Conservation (phyloP, 2,888 invertebrate species). For the Amiota communis region DNA sequence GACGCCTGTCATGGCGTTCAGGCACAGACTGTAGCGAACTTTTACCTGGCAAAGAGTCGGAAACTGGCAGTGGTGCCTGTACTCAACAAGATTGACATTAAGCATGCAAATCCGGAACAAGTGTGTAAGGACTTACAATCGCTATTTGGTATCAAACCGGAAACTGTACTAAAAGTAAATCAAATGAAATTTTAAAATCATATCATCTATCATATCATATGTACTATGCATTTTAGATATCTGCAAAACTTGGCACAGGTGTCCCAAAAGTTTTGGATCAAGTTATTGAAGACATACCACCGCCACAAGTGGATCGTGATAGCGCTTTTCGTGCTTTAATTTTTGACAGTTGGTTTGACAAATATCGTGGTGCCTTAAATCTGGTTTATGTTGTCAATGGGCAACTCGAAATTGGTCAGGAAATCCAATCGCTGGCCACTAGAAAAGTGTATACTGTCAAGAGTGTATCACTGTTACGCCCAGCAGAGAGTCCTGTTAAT, state of each 20-base stretch:
- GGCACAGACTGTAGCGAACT: slow-evolving; percentile 98
- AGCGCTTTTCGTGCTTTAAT: slow-evolving; percentile 85
- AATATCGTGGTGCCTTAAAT: slow-evolving; percentile 86
- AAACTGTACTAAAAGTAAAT: slow-evolving; percentile 80
- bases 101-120: slow-evolving; percentile 88
- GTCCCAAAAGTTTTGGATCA: slow-evolving; percentile 84
- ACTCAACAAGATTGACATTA: slow-evolving; percentile 96
- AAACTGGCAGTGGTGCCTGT: slow-evolving; percentile 91
- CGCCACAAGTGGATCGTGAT: slow-evolving; percentile 78
- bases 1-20: slow-evolving; percentile 97
- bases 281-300: slow-evolving; percentile 85
- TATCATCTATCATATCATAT: not conserved
- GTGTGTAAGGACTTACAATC: slow-evolving; percentile 85
- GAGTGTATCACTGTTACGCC: slow-evolving; percentile 85
- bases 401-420: slow-evolving; percentile 80
- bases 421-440: slow-evolving; percentile 82
- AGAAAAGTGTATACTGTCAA: slow-evolving; percentile 86
- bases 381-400: slow-evolving; percentile 87
- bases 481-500: slow-evolving; percentile 80
- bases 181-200: not conserved
- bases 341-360: slow-evolving; percentile 96
- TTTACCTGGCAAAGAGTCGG: slow-evolving; percentile 88
- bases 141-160: slow-evolving; percentile 86
- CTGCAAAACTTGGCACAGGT: slow-evolving; percentile 93
- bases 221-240: slow-evolving; percentile 76